phyloP scores from a whole-genome alignment of 1,140 invertebrate species.

The Heliconius himera region DNA sequence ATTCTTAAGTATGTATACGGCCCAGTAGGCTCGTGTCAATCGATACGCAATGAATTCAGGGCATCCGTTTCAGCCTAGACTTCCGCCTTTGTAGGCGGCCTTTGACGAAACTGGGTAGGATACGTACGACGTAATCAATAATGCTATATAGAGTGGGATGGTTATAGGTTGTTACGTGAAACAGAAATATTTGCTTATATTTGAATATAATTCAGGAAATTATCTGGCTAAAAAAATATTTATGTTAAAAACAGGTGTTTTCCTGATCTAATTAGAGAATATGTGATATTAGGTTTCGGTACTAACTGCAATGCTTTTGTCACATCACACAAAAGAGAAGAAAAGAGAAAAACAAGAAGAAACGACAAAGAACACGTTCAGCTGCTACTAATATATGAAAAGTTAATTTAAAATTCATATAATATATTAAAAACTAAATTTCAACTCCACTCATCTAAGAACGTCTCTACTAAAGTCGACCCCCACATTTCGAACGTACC shows the following conservation, averaged over 20 bases:
- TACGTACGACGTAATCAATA: constrained; percentile 5
- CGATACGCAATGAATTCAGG: constrained; percentile 45
- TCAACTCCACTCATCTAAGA: neutral
- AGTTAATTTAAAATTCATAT: neutral
- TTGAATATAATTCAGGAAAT: neutral
- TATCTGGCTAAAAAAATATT: no score
- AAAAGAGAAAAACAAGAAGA: no score
- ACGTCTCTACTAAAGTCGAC: neutral
- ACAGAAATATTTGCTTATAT: neutral
- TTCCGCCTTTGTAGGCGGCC: constrained; percentile 36
- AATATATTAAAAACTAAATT: neutral
- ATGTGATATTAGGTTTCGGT: neutral
- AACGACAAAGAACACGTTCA: no score
- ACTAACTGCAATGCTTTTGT: no score
- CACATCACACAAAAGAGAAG: no score
- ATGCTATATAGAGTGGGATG: constrained; percentile 1
- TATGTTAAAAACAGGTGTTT: no score
- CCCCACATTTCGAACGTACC: neutral
- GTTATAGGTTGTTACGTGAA: neutral
- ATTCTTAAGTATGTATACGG: neutral
- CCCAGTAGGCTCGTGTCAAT: constrained; percentile 32
- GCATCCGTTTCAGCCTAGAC: constrained; percentile 37
- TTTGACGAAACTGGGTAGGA: constrained; percentile 14
- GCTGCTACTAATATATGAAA: no score
- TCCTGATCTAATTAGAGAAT: neutral